Evolutionary conservation across 1,140 invertebrate species (phyloP), one percentile per base, ranked within the genome.

Genomic region (Coenobita brevimanus): DNA sequence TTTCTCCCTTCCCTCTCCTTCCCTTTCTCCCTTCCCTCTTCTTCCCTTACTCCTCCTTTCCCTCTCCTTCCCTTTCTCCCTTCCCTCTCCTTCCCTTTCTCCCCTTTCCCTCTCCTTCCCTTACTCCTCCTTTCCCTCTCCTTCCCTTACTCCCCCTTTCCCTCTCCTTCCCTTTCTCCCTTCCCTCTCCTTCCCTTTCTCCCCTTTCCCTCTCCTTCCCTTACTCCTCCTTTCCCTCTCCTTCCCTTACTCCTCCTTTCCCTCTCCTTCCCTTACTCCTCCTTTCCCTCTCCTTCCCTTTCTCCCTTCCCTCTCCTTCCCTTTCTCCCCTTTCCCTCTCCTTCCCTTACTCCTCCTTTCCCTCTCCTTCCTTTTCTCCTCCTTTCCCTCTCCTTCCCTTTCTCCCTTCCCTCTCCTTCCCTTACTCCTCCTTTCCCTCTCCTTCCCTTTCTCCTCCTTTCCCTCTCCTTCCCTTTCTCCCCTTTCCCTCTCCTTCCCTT

Each of bases 281-380:
- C n/a, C 54, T 57, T n/a, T 57, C 54, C n/a, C 54, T 57, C 54
- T 30, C 64, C 64, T 69, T 69, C 27, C 27, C 64, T 69, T 27
- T 69, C 64, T 69, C 64, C 27, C 64, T 69, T 27, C 27, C 64
- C 27, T 27, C 27, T 27, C 27, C 64, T 69, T 27, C 27, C 64
- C 27, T 27, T 69, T 27, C 27, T 27, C 27, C 64, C 27, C 64
- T 69, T 27, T 69, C 64, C 27, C 64, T 69, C 64, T 69, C 64
- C 27, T 27, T 69, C 64, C 27, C 64, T 69, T 27, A 17, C 64
- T 69, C 64, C 27, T 27, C 27, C 64, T 69, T 27, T 69, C 64
- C 27, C 64, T 69, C 64, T 69, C 64, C 27, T 27, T 69, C 64
- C 27, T 27, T 69, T 27, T 69, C 64, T 69, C 64, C 27, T 8